Evolutionary conservation across 2,888 invertebrate genomes (phyloP), one percentile per base, ranked within the genome.

Genomic region (Ceramica pisi): DNA sequence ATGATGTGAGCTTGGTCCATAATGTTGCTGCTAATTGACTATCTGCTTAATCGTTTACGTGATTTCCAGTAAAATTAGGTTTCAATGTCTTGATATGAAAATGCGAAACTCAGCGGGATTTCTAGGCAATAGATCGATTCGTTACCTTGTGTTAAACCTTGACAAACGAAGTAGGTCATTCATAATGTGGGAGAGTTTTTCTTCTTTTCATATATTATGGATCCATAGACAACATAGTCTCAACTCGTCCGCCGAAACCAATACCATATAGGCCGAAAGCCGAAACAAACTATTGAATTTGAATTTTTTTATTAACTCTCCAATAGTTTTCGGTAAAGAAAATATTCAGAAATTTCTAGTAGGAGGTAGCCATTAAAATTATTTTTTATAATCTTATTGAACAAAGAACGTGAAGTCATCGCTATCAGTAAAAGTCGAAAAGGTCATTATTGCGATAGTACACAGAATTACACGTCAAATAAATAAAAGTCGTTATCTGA

Each of bases 401-500:
- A 76, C 57, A 67, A 79, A 55, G 19, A 65, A 71, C 41, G 57
- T 57, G 23, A 65, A 64, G 50, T 67, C 41, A 64, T 70, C 35
- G 55, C 48, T 67, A 72, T 79, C 65, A 53, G n/a, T 55, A 55
- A 71, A 61, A 70, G 65, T 67, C 53, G 56, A 67, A 79, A 82
- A 80, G 76, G 72, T 80, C 72, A 71, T 75, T 71, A 78, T 71
- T 69, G 48, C 65, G 62, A 77, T 69, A 71, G 60, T 71, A 55
- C 72, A 69, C 46, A 69, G 53, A 69, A 78, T 75, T 71, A 80
- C 41, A 79, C 67, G 66, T 66, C 57, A 80, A 83, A 83, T 71
- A 76, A 73, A 78, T 71, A 76, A 73, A 78, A 70, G 48, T 71
- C 59, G 63, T 73, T 84, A 82, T 84, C 83, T 81, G 81, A 77